Base-by-base conservation (phyloP, 2,888 invertebrate genomes). In the Ochlodes sylvanus region DNA sequence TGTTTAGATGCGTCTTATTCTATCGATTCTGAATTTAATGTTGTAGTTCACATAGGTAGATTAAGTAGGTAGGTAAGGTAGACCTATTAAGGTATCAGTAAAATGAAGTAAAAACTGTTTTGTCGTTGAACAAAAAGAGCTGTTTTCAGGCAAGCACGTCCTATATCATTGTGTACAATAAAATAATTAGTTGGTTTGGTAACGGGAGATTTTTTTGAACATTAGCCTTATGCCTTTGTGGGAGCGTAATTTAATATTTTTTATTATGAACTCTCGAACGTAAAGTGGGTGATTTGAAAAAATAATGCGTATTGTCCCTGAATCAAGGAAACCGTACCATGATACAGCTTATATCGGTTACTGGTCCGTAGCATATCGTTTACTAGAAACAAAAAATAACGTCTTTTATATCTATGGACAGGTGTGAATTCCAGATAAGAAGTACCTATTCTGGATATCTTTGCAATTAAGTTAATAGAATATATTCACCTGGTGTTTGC, bases 171-270 rank as follows among this genome's bases (percentile, higher is more conserved):
- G 86, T 83, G 80, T 82, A 91, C 91, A 92, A 91, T 85, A 82
- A 88, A 85, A 89, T 93, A 93, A 93, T 93, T 93, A 93, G 90
- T 81, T 81, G 82, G 88, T 81, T 87, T 81, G 77, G 77, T 89
- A 93, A 90, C 92, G 92, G 92, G 85, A 84, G 80, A 78, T 90
- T 90, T 89, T 89, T 81, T 76, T 73, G 72, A 73, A 77, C 80
- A 80, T 84, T 84, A 86, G 80, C 82, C 81, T 84, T 82, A 84
- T 78, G 82, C 81, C 82, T 90, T 91, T 91, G 88, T 87, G 78
- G 75, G 77, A 77, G 77, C 79, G 92, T 92, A 92, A 93, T 92
- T 90, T 90, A 90, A 93, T 92, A 89, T 89, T 91, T 91, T 92
- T 91, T 92, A 83, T 87, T 82, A 81, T 82, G 77, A 83, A 80